Evolutionary conservation across 2,797 vertebrate genomes (phyloP).

Genomic region (Manis pentadactyla): DNA sequence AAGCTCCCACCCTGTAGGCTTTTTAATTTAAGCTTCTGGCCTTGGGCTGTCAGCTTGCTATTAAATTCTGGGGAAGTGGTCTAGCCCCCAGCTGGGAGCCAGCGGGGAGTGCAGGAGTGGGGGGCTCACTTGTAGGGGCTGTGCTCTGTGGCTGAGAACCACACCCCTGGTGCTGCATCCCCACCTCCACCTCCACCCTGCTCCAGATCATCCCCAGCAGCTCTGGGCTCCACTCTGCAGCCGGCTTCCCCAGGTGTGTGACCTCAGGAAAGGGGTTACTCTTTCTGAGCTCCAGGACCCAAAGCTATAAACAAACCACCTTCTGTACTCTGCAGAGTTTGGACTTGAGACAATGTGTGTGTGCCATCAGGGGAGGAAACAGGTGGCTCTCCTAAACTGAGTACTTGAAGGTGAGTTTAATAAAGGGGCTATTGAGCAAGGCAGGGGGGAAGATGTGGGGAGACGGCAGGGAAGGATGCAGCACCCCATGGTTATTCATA

Average conservation of each 20-base stretch:
- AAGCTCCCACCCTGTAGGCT: not conserved
- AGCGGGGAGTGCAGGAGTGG: too few relatives aligned
- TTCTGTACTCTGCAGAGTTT: not conserved
- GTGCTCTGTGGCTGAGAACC: not conserved
- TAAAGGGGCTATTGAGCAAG: not conserved
- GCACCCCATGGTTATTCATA: accelerated
- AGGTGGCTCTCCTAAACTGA: not conserved
- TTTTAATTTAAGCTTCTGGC: slow-evolving; percentile 55
- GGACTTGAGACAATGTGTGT: not conserved
- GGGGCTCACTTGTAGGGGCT: not conserved
- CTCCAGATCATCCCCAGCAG: not conserved
- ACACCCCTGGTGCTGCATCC: not conserved
- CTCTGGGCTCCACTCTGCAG: accelerated
- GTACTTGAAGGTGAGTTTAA: not conserved
- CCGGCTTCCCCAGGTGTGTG: not conserved
- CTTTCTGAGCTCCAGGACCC: not conserved
- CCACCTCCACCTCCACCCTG: too few relatives aligned
- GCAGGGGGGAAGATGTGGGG: not conserved
- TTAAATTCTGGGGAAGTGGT: not conserved
- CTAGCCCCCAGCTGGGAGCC: not conserved
- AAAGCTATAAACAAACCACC: not conserved
- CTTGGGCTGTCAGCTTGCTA: not conserved
- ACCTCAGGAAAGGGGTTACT: not conserved
- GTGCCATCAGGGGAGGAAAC: not conserved
- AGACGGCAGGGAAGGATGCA: not conserved